Base-by-base conservation (phyloP, 2,113 vertebrate species). In the Myxocyprinus asiaticus region DNA sequence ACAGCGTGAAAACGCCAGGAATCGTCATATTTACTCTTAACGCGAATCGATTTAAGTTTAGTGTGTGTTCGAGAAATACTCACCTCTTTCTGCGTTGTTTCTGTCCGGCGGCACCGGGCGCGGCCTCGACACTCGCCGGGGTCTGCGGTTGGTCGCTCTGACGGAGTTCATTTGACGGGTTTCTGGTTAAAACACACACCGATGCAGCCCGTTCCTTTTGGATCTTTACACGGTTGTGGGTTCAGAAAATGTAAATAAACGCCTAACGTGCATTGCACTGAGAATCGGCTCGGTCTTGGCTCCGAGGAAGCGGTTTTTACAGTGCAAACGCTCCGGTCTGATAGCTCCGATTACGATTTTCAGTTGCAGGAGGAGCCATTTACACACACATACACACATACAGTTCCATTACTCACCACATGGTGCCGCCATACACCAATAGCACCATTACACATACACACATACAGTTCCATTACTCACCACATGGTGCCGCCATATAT, bases 121-220 rank as follows among this genome's bases (percentile, higher is more conserved):
- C 96, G 96, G 96, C 96, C 96, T 97, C 93, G 96, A 97, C 88
- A 97, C 95, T 98, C 96, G 96, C 95, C 96, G 96, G 87, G 96
- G 96, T 96, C 96, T 96, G 93, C 96, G 96, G 95, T 95, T 96
- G 88, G 95, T 96, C 90, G 96, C 96, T 96, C 96, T 96, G 95
- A 96, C 96, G 95, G 96, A 97, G 96, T 95, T 98, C 96, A 98
- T 97, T 96, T 97, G 96, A 93, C 94, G 94, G 92, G 91, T 89
- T 94, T 94, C 76, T 90, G 89, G 88, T 91, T 85, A 80, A 78
- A 88, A 78, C 85, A 90, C 91, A 79, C 84, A 89, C 90, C 90
- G 90, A 83, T 86, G 85, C 84, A 91, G 91, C 90, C 88, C 86
- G 91, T 91, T 90, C 85, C 89, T 87, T 33, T 86, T 83, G 8